Evolutionary conservation across 2,113 vertebrate genomes (phyloP).

Genomic region (Pelecanoides urinatrix): DNA sequence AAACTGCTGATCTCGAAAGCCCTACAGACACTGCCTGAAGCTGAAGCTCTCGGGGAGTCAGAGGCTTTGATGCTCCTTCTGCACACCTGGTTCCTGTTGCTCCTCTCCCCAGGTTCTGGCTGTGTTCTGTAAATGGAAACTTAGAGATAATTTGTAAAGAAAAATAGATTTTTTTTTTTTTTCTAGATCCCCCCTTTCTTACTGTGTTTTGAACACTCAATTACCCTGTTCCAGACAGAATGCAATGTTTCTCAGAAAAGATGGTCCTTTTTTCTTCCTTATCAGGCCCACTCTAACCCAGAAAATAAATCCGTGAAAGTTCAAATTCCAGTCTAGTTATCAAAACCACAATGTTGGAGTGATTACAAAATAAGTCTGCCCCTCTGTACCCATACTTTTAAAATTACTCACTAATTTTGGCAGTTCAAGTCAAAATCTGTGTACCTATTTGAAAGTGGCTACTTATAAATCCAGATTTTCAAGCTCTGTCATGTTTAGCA

Average conservation of each 20-base stretch:
- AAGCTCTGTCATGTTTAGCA: not conserved
- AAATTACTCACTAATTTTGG: not conserved
- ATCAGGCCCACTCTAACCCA: not conserved
- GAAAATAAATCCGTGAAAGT: not conserved
- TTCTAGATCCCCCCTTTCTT: not conserved
- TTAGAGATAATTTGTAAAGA: not conserved
- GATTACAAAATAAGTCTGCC: conserved; percentile 20
- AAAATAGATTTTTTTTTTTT: rapidly evolving
- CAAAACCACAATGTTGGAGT: not conserved
- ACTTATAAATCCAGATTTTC: not conserved
- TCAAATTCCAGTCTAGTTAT: conserved; percentile 48
- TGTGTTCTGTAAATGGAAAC: not conserved
- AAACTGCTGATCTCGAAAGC: not conserved
- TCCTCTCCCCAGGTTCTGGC: not conserved
- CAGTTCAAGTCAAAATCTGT: not conserved
- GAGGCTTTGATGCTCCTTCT: not conserved
- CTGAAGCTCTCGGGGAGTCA: not conserved
- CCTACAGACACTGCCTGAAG: not conserved
- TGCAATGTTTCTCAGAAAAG: not conserved
- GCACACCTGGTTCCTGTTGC: not conserved
- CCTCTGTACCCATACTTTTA: conserved; percentile 4
- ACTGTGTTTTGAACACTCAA: not conserved
- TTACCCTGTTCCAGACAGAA: not conserved
- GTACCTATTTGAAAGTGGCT: not conserved
- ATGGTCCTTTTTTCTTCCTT: not conserved